A percentile compares a stretch with the other conserved stretches of the same genome.
These are phyloP conservation scores for Capitella teleta DNA, from an alignment of 1,140 invertebrate genomes.

Conservation along the genomic window DNA sequence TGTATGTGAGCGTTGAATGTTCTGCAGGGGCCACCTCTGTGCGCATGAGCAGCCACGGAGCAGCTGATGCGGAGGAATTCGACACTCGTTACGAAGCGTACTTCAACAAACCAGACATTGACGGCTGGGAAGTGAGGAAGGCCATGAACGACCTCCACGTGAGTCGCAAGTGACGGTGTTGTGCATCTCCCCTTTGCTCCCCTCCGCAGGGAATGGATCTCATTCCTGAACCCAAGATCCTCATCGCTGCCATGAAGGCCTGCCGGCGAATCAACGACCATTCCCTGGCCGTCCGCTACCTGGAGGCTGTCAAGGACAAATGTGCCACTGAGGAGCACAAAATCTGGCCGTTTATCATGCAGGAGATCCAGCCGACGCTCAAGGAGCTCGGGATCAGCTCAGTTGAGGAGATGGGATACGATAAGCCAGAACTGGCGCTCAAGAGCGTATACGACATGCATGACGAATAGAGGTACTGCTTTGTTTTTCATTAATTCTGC, in stretches of 20 bases:
- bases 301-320: constrained; percentile 84
- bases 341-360: constrained; percentile 83
- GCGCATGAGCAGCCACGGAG: too few relatives aligned
- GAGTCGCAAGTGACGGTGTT: constrained; percentile 11
- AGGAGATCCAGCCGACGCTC: constrained; percentile 86
- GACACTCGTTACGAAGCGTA: constrained; percentile 68
- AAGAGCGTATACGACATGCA: constrained; percentile 10
- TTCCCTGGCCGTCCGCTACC: constrained; percentile 77
- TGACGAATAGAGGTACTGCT: too few relatives aligned
- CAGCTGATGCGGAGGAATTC: constrained; percentile 65
- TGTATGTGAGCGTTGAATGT: too few relatives aligned
- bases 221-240: constrained; percentile 87
- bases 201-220: constrained; percentile 68
- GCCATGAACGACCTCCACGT: constrained; percentile 28
- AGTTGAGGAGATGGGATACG: constrained; percentile 89
- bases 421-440: constrained; percentile 77
- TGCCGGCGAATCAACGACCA: constrained; percentile 89
- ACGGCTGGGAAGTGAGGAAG: constrained; percentile 90
- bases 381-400: constrained; percentile 87
- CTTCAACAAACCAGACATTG: constrained; percentile 81
- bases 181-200: constrained; percentile 11
- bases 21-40: too few relatives aligned
- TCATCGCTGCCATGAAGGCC: constrained; percentile 81
- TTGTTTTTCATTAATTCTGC: too few relatives aligned
- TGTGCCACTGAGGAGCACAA: constrained; percentile 65